These are phyloP conservation scores for Porites divaricata DNA, from an alignment of 92 coral and sea anemone species.

Conservation along the genomic window DNA sequence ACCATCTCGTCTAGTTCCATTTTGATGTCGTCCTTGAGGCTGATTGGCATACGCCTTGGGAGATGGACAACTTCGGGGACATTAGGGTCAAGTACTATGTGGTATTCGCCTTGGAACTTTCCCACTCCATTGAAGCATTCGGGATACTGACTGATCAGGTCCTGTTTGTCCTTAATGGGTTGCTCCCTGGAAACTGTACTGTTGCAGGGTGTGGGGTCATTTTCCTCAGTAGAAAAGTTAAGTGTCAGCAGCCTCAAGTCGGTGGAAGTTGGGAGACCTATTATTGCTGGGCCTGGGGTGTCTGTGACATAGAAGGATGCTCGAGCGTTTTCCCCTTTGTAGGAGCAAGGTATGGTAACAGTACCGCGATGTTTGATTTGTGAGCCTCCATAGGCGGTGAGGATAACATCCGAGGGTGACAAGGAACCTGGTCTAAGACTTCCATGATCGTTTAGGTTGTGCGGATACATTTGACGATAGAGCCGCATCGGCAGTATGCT, in stretches of 20 bases:
- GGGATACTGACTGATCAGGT: not conserved
- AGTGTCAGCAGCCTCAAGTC: constrained; percentile 29
- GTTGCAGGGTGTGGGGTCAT: constrained; percentile 8
- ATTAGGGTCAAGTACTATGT: constrained; percentile 49
- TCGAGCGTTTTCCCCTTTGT: no score
- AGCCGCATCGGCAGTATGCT: no score
- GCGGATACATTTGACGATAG: constrained; percentile 35
- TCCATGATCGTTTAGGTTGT: constrained; percentile 34
- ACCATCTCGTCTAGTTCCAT: constrained; percentile 69
- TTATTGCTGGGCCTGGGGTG: constrained; percentile 46
- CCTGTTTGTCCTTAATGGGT: constrained; percentile 43
- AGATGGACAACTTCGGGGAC: constrained; percentile 55
- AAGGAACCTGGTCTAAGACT: constrained; percentile 34
- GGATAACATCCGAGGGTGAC: constrained; percentile 34
- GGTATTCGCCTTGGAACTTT: constrained; percentile 40
- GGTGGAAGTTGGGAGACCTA: constrained; percentile 54
- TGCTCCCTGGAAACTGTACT: not conserved
- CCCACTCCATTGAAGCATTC: no score
- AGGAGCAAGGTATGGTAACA: no score
- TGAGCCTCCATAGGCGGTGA: constrained; percentile 30
- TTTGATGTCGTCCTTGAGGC: constrained; percentile 67
- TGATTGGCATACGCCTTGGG: constrained; percentile 43
- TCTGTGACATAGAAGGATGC: constrained; percentile 48
- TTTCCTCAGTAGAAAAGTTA: constrained; percentile 57
- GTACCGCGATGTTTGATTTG: no score